These are phyloP conservation scores for Nannospalax galili DNA, from an alignment of 2,113 vertebrate genomes.

Conservation along the genomic window DNA sequence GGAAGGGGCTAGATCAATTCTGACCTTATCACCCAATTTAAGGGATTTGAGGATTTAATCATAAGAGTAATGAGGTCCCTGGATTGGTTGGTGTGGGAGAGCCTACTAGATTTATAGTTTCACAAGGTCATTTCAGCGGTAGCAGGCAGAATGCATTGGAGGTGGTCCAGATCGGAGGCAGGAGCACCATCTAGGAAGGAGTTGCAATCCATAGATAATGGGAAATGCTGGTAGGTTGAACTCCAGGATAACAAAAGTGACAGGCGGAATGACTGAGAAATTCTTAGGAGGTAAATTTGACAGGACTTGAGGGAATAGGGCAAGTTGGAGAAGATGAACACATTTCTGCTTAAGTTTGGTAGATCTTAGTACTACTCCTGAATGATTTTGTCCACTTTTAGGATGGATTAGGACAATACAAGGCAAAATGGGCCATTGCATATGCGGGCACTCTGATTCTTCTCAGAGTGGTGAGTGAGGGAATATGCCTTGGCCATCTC, in stretches of 20 bases:
- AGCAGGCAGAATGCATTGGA: neutral
- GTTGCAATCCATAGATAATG: neutral
- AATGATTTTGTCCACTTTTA: too few species aligned
- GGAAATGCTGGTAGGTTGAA: neutral
- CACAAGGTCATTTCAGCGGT: neutral
- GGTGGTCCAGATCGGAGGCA: too few species aligned
- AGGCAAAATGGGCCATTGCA: neutral
- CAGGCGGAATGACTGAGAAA: neutral
- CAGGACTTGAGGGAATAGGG: neutral
- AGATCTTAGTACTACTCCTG: neutral
- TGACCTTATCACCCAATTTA: neutral
- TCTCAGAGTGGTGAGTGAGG: neutral
- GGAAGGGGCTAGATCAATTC: neutral
- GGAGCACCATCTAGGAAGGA: too few species aligned
- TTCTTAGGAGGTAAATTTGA: too few species aligned
- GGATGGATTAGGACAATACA: neutral
- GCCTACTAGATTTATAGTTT: neutral
- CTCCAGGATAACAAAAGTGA: neutral
- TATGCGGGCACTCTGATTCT: neutral
- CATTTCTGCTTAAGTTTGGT: neutral
- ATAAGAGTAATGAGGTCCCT: neutral
- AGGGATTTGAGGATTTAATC: neutral
- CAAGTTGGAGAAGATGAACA: neutral
- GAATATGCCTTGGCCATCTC: too few species aligned
- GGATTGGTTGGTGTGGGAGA: neutral